Evolutionary conservation across 1,140 invertebrate species (phyloP).

Genomic region (Cheumatopsyche charites): DNA sequence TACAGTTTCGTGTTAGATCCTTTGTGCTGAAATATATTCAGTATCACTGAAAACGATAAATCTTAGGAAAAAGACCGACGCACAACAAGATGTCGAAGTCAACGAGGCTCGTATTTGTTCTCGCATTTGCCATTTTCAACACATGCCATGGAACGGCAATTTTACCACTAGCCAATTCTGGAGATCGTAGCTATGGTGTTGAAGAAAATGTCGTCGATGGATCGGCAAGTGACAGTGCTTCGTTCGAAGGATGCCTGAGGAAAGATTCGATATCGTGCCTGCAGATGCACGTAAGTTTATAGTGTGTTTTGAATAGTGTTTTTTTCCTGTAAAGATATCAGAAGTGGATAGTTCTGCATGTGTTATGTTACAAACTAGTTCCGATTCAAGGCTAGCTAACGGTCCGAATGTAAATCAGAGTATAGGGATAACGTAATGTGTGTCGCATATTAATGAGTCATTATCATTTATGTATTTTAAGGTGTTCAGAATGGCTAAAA

Average conservation of each 20-base stretch:
- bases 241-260: conserved; percentile 63
- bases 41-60: neutral
- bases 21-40: neutral
- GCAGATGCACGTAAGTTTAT: conserved; percentile 62
- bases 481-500: conserved; percentile 65
- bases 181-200: conserved; percentile 13
- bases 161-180: conserved; percentile 10
- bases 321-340: neutral
- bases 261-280: conserved; percentile 72
- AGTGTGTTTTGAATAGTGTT: neutral
- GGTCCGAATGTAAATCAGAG: conserved; percentile 23
- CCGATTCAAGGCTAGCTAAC: conserved; percentile 19
- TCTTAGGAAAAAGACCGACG: neutral
- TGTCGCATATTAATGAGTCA: conserved; percentile 22
- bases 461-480: conserved; percentile 36
- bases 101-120: neutral
- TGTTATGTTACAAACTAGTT: conserved; percentile 12
- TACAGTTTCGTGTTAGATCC: too few species aligned
- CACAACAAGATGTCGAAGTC: too few species aligned
- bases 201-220: conserved; percentile 29
- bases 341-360: neutral
- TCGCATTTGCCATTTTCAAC: neutral
- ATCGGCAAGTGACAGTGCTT: conserved; percentile 42
- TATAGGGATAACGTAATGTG: conserved; percentile 15
- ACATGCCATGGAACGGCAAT: neutral